Conservation (phyloP, 2,888 invertebrate genomes). For the Thalpophila matura region DNA sequence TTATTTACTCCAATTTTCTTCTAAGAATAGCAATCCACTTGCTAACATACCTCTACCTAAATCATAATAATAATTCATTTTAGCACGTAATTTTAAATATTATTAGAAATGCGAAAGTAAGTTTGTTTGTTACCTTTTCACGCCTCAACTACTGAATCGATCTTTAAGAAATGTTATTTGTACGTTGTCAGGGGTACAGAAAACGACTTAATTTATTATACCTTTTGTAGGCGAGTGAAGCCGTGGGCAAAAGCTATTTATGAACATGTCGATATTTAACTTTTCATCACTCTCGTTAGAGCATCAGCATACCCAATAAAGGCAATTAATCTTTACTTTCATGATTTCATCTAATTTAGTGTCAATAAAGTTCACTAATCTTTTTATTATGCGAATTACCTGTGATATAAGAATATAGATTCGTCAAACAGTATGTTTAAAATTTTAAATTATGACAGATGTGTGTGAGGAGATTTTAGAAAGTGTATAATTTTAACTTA, state of each 20-base stretch:
- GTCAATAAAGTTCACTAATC: slow-evolving; percentile 56
- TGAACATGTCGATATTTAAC: slow-evolving; percentile 39
- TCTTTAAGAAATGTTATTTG: too few relatives aligned
- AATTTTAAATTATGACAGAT: slow-evolving; percentile 34
- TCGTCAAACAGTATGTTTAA: slow-evolving; percentile 44
- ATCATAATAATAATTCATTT: slow-evolving; percentile 23
- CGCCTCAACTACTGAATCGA: too few relatives aligned
- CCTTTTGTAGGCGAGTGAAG: too few relatives aligned
- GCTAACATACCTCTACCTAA: slow-evolving; percentile 18
- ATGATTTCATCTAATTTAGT: slow-evolving; percentile 61
- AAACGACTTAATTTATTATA: too few relatives aligned
- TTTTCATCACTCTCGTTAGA: slow-evolving; percentile 41
- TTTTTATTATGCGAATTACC: slow-evolving; percentile 59
- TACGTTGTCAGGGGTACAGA: too few relatives aligned
- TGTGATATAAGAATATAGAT: slow-evolving; percentile 45
- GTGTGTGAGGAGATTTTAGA: slow-evolving; percentile 55
- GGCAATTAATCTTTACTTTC: slow-evolving; percentile 63
- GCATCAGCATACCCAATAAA: slow-evolving; percentile 34
- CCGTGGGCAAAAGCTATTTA: too few relatives aligned
- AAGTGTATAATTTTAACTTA: slow-evolving; percentile 57
- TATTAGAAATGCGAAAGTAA: too few relatives aligned
- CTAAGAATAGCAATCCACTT: slow-evolving; percentile 41
- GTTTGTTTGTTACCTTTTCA: too few relatives aligned
- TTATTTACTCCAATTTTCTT: slow-evolving; percentile 59
- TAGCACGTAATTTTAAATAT: slow-evolving; percentile 14